Base-by-base conservation (phyloP, 2,888 invertebrate species). In the Hemistola chrysoprasaria region DNA sequence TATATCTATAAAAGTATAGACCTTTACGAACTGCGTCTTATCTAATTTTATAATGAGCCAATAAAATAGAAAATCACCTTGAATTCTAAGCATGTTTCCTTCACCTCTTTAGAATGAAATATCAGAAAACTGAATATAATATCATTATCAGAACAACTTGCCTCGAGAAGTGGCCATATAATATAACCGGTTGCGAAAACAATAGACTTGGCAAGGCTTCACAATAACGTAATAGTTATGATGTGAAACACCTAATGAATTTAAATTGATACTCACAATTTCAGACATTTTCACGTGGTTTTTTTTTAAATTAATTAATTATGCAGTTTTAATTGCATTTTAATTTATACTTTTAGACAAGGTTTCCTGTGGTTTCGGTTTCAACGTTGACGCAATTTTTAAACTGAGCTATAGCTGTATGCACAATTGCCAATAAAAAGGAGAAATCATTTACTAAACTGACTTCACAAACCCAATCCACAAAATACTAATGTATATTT, bases 161-260 rank as follows among this genome's bases (percentile, higher is more conserved):
- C 35, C 40, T 34, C 40, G 48, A 32, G 29, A 33, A 27, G 27
- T 27, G 16, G 34, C 31, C 16, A 16, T 16, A 16, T 22, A 7
- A 16, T 28, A 37, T 31, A 55, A 65, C 64, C 52, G 54, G 67
- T 67, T 65, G 28, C 48, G 42, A 50, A 51, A 58, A 67, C 66
- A 67, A 67, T 65, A 52, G 59, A 41, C 46, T 40, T 35, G 45
- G 53, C 62, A 25, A 35, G 24, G 22, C 22, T 27, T 36, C 43
- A 37, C 45, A n/a, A 42, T 50, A 47, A 44, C 43, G 41, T 43
- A 47, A 51, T 35, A 45, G 47, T 40, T 47, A 51, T 34, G 37
- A 47, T 43, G 43, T 43, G 46, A 40, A 48, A 48, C 42, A 29
- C 31, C 40, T 27, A 43, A 40, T 38, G 42, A 48, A 36, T 44